Evolutionary conservation across 2,797 vertebrate species (phyloP), one percentile per base, ranked within the genome.

Genomic region (Ibycter americanus): DNA sequence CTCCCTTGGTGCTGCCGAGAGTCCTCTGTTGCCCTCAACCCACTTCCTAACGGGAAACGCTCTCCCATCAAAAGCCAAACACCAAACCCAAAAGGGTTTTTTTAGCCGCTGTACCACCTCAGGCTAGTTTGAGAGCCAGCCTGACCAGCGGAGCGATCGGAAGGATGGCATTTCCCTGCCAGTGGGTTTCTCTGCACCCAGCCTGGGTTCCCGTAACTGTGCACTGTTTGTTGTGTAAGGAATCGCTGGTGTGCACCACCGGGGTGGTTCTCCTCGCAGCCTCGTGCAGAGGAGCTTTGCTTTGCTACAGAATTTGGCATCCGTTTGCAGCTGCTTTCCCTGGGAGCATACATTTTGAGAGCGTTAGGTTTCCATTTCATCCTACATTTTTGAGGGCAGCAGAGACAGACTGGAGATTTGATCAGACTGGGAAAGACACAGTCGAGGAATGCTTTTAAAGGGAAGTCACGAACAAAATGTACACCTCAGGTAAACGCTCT

Each of bases 171-270:
- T 20, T 79, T 80, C 26, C 4, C 15, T 46, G 76, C 42, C 72
- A 38, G 25, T 11, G 81, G 51, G 55, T 12, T 85, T 68, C 76
- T 67, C 74, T 94, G 81, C 76, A n/a, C 77, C 85, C 58, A 72
- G 52, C 44, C 83, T 80, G 44, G 23, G 71, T 62, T 67, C 86
- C 92, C 1, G 0, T 34, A 83, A 93, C 95, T 94, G 93, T 93
- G 95, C 96, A 93, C 96, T 93, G 65, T 91, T 97, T 96, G 92
- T 70, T 76, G 59, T 6, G 20, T 85, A n/a, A 85, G 38, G 62
- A 63, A 72, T 16, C 3, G 5, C 58, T 32, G 58, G 51, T 47
- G 59, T 49, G 14, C 65, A 55, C 15, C 61, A 89, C 27, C 74
- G 61, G 65, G 42, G 40, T 5, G 34, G 40, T 31, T 56, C 72